phyloP scores from a whole-genome alignment of 1,140 invertebrate species.

The Bombus polaris region DNA sequence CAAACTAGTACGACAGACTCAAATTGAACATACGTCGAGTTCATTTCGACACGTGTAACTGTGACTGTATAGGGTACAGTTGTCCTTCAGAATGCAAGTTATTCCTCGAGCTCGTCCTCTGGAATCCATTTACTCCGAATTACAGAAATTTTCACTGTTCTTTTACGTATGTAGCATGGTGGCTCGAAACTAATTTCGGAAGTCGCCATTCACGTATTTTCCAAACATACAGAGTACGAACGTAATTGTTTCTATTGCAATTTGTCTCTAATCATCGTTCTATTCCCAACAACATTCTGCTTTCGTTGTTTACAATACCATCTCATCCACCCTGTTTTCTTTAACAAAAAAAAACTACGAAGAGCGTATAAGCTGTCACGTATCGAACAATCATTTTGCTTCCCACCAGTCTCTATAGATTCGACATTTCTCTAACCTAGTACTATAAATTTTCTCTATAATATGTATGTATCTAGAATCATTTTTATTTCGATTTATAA shows the following conservation, averaged over 20 bases:
- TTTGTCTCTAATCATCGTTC: background rate
- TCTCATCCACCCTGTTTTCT: background rate
- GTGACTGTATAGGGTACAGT: too few relatives aligned
- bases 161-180: background rate
- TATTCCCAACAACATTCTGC: background rate
- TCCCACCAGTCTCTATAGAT: background rate
- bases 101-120: background rate
- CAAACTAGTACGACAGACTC: background rate
- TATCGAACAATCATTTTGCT: background rate
- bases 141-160: background rate
- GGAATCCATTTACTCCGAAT: background rate
- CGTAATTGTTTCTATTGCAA: background rate
- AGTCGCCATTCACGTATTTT: background rate
- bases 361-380: background rate
- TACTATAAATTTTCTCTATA: too few relatives aligned
- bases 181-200: constrained; percentile 19
- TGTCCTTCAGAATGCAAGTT: background rate
- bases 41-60: background rate
- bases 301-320: background rate
- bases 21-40: background rate
- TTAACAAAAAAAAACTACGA: background rate
- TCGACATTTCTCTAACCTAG: background rate
- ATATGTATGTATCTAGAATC: too few relatives aligned
- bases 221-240: background rate
- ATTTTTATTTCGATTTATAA: too few relatives aligned